Conservation (phyloP, 2,113 vertebrate genomes). For the Periophthalmus modestus region DNA sequence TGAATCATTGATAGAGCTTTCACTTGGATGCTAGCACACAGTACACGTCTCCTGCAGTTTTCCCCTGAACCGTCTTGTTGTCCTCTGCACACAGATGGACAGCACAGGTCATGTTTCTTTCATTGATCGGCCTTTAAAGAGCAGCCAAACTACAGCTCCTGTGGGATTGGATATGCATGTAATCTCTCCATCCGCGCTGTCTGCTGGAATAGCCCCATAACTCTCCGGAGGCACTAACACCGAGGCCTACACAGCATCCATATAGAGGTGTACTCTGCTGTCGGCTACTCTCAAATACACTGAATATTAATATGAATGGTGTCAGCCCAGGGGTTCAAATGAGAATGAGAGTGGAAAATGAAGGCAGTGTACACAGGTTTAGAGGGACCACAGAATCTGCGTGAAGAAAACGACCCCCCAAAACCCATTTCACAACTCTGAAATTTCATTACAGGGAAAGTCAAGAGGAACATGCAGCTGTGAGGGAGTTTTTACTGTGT, state of each 20-base stretch:
- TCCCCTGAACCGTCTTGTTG: conserved; percentile 65
- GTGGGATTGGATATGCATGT: conserved; percentile 65
- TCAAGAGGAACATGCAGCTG: background rate
- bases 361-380: conserved; percentile 9
- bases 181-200: conserved; percentile 50
- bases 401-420: conserved; percentile 2
- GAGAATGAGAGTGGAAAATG: conserved; percentile 29
- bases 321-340: conserved; percentile 30
- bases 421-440: background rate
- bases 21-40: background rate
- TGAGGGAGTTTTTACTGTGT: background rate
- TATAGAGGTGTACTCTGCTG: conserved; percentile 34
- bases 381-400: background rate
- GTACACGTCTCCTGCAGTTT: conserved; percentile 31
- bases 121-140: conserved; percentile 71
- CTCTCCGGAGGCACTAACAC: conserved; percentile 53
- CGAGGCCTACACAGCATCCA: conserved; percentile 54
- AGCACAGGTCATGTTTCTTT: conserved; percentile 64
- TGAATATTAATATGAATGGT: conserved; percentile 45
- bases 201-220: conserved; percentile 62
- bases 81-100: conserved; percentile 45
- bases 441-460: conserved; percentile 5
- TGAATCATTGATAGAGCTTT: conserved; percentile 41
- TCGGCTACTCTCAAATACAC: conserved; percentile 32
- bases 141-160: conserved; percentile 66